These are phyloP conservation scores for Drosophila bocqueti DNA, from an alignment of 1,140 invertebrate genomes.

Conservation along the genomic window DNA sequence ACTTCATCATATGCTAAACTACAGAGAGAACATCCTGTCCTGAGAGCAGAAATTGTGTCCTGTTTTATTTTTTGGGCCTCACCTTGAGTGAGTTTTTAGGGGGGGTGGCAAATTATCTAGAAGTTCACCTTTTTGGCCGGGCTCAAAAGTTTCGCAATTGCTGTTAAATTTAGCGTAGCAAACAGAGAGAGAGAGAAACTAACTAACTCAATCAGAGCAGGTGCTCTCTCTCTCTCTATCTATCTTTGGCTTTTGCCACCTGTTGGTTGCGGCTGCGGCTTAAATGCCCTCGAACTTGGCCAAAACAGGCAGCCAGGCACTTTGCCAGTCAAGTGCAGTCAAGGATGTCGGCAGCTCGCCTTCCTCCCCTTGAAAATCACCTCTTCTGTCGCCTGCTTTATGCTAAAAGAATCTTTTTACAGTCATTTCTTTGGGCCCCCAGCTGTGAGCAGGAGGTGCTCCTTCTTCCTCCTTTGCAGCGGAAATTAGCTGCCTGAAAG, in stretches of 20 bases:
- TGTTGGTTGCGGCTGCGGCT: conserved; percentile 72
- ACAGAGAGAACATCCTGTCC: neutral
- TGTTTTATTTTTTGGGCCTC: conserved; percentile 12
- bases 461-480: conserved; percentile 10
- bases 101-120: conserved; percentile 64
- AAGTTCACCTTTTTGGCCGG: conserved; percentile 38
- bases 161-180: conserved; percentile 78
- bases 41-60: conserved; percentile 15
- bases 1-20: conserved; percentile 30
- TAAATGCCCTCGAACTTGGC: conserved; percentile 40
- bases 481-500: conserved; percentile 52
- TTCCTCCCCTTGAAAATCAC: neutral
- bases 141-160: conserved; percentile 76
- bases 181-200: conserved; percentile 36
- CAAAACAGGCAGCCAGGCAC: conserved; percentile 53
- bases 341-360: conserved; percentile 55
- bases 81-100: conserved; percentile 25
- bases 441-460: conserved; percentile 1
- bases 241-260: conserved; percentile 47
- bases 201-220: conserved; percentile 78
- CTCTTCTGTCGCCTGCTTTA: neutral
- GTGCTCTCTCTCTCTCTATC: conserved; percentile 10
- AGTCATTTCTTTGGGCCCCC: conserved; percentile 19
- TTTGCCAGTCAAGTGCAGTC: conserved; percentile 69
- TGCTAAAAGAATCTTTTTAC: conserved; percentile 44